Evolutionary conservation across 2,113 vertebrate species (phyloP), one percentile per base, ranked within the genome.

Genomic region (Gnathonemus longibarbis): DNA sequence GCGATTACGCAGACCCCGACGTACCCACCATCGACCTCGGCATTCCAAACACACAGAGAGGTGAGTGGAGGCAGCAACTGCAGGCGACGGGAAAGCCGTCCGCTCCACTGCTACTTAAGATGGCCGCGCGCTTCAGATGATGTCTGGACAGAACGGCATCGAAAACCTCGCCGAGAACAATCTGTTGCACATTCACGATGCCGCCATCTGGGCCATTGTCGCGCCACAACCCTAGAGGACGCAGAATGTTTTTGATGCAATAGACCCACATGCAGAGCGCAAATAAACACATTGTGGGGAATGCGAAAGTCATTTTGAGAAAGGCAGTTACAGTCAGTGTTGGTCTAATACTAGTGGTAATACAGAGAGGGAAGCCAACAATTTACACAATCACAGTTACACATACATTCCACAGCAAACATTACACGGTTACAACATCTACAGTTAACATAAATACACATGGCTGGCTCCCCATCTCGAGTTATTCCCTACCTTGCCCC

Each of bases 11-110:
- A 70, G 97, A 99, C 87, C 90, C 88, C 35, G 94, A 96, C 88
- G 97, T 98, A 91, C 98, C 97, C 19, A 97, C 98, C 0, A 80
- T 97, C 92, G 94, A 96, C 90, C 94, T 99, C 92, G 97, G 97
- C 0, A 5, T 99, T 66, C 95, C 97, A 46, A 99, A 99, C 90
- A 98, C 97, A 2, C 97, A 98, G 15, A 96, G 96, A 97, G 98
- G 98, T 98, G 89, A 94, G 94, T 92, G 90, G 87, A 35, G 87
- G 88, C 1, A 52, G 19, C 1, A 7, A 13, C 46, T 86, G n/a
- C 84, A n/a, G 84, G 46, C 3, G 9, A 50, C 24, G 1, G n/a
- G 83, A 11, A 80, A 7, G 15, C 31, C 4, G 6, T 1, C 35
- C 35, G 2, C 5, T 62, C 35, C 74, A 17, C 5, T 0, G n/a